These are phyloP conservation scores for Pterocles gutturalis DNA, from an alignment of 2,113 vertebrate species.

Conservation along the genomic window DNA sequence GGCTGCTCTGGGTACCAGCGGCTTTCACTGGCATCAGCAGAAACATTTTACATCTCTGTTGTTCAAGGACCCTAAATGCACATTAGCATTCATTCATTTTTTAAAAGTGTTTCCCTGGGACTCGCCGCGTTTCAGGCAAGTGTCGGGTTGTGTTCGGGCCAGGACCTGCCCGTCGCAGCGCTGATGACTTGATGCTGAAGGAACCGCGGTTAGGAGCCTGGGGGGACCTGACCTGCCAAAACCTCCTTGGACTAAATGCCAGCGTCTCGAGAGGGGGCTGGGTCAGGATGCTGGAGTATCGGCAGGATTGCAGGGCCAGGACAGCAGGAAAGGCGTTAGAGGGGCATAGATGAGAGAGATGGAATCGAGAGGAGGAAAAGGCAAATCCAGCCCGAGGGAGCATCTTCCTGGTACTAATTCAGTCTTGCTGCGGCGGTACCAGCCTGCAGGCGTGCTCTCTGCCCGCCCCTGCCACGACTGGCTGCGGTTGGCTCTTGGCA, in stretches of 20 bases:
- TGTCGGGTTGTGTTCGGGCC: neutral
- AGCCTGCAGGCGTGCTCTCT: too few species aligned
- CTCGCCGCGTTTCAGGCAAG: neutral
- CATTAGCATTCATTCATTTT: neutral
- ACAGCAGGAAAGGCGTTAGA: neutral
- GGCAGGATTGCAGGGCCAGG: neutral
- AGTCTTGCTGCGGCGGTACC: neutral
- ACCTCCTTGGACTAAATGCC: neutral
- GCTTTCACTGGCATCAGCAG: neutral
- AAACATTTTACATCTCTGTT: neutral
- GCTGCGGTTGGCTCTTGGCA: neutral
- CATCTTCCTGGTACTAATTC: neutral
- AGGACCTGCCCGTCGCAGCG: neutral
- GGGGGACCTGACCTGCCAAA: neutral
- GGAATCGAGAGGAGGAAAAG: neutral
- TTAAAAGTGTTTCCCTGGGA: neutral
- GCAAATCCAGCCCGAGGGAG: neutral
- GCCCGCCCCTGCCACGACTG: neutral
- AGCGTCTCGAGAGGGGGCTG: neutral
- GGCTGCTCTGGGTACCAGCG: neutral
- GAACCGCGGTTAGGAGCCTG: neutral
- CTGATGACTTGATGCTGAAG: neutral
- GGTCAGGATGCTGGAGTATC: neutral
- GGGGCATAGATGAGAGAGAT: fast-evolving
- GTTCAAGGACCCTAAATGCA: neutral